Evolutionary conservation across 2,888 invertebrate genomes (phyloP), one percentile per base, ranked within the genome.

Genomic region (Phasia obesa): DNA sequence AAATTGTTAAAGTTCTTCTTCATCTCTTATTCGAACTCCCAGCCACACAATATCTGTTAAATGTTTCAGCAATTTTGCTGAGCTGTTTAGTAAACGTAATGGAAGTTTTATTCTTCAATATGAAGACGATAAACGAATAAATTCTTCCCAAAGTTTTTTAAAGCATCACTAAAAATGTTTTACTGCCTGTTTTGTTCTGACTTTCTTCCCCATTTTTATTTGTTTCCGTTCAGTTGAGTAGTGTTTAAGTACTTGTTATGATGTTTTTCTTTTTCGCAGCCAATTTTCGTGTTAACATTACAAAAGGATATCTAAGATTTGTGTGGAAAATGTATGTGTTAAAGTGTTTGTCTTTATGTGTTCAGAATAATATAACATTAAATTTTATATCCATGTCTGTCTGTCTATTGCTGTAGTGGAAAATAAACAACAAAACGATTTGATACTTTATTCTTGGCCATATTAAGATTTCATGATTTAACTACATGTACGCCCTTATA

Each of bases 131-230:
- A 19, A 25, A 57, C 1, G 47, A 25, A 69, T 19, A 70, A 35
- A 17, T 35, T 35, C 5, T 74, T 17, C 4, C n/a, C 17, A 44
- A 53, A 44, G 44, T 42, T 7, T 47, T n/a, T 17, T 70, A 13
- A 70, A 31, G 38, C 44, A 49, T 60, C 62, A 55, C 67, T 81
- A 60, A 60, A 51, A 44, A 38, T 59, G 38, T 70, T 62, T 69
- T 11, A 25, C 15, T 38, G 59, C 1, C 57, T 27, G n/a, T 60
- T 27, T 13, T 47, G 5, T 27, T 47, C n/a, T 4, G 47, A 53
- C 17, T 71, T 70, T 13, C 42, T 38, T 27, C 27, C 44, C 15
- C 1, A 23, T 67, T n/a, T n/a, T 67, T 38, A 38, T 38, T 59
- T 51, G 42, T 44, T 67, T 67, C 49, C 27, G n/a, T n/a, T 38